A percentile compares a stretch with the other conserved stretches of the same genome.
phyloP scores from a whole-genome alignment of 2,113 vertebrate genomes.

The Spea bombifrons region DNA sequence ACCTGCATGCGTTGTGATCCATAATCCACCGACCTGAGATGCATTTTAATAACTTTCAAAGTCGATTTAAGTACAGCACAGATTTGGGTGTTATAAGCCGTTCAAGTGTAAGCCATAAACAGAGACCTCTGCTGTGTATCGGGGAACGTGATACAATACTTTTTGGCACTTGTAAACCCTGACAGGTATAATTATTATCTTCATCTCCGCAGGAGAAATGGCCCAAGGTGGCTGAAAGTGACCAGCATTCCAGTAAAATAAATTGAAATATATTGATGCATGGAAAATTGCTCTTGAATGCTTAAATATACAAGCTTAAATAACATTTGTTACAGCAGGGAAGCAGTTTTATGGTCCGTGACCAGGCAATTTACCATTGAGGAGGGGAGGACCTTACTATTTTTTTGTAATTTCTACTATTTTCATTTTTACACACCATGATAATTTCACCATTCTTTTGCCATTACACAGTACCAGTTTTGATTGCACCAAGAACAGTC shows the following conservation, averaged over 20 bases:
- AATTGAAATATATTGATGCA: constrained; percentile 13
- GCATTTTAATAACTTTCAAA: constrained; percentile 52
- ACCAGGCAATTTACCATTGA: too few relatives aligned
- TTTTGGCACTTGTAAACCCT: background rate
- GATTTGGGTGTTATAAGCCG: constrained; percentile 49
- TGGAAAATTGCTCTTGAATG: constrained; percentile 3
- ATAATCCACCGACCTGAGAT: constrained; percentile 29
- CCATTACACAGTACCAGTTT: too few relatives aligned
- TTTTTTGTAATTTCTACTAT: too few relatives aligned
- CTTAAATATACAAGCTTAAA: background rate
- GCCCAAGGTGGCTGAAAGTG: constrained; percentile 9
- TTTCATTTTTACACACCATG: too few relatives aligned
- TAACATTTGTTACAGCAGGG: background rate
- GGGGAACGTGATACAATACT: accelerated
- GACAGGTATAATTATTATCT: background rate
- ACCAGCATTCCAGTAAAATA: constrained; percentile 13
- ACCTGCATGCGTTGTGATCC: constrained; percentile 48
- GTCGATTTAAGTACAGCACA: constrained; percentile 51
- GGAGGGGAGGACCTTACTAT: too few relatives aligned
- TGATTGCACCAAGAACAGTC: too few relatives aligned
- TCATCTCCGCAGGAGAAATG: constrained; percentile 7
- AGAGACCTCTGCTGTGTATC: constrained; percentile 13
- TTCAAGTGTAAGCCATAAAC: accelerated
- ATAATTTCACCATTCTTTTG: too few relatives aligned
- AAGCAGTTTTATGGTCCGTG: too few relatives aligned